A percentile compares a stretch with the other conserved stretches of the same genome.
Conservation (phyloP, 2,888 invertebrate species). For the Cheilosia scutellata region DNA sequence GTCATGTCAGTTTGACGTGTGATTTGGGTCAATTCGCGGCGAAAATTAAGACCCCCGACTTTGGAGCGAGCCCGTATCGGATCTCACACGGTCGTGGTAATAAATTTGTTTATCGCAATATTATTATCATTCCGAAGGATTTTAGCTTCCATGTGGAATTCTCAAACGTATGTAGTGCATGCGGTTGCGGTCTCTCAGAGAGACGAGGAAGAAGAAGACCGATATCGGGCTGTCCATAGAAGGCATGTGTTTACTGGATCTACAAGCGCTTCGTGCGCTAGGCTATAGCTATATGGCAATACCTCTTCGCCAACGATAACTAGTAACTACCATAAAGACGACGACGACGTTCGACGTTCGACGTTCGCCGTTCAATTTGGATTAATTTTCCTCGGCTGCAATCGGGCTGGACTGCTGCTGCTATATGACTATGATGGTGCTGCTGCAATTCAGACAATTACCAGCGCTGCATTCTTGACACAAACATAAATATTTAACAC, state of each 20-base stretch:
- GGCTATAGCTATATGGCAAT: constrained; percentile 60
- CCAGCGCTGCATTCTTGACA: constrained; percentile 76
- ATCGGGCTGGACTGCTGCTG: constrained; percentile 73
- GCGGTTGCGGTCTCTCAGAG: background rate
- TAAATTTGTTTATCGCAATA: constrained; percentile 76
- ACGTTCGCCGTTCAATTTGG: constrained; percentile 73
- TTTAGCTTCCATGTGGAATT: constrained; percentile 73
- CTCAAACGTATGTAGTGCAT: constrained; percentile 30
- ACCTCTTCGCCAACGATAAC: constrained; percentile 61
- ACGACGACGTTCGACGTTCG: constrained; percentile 50
- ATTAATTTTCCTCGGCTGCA: constrained; percentile 61
- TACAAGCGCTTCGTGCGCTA: constrained; percentile 72
- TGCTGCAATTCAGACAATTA: constrained; percentile 74
- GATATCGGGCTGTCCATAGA: constrained; percentile 71
- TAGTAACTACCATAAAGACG: constrained; percentile 11
- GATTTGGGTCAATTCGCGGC: constrained; percentile 61
- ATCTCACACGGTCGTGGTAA: constrained; percentile 74
- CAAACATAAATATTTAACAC: constrained; percentile 76
- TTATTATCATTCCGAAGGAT: constrained; percentile 76
- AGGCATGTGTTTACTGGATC: constrained; percentile 72
- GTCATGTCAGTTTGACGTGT: constrained; percentile 49
- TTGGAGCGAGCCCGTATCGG: constrained; percentile 51
- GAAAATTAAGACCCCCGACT: constrained; percentile 61
- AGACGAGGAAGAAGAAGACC: constrained; percentile 50
- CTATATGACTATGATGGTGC: constrained; percentile 69